Evolutionary conservation across 2,888 invertebrate species (phyloP).

Genomic region (Platycheirus albimanus): DNA sequence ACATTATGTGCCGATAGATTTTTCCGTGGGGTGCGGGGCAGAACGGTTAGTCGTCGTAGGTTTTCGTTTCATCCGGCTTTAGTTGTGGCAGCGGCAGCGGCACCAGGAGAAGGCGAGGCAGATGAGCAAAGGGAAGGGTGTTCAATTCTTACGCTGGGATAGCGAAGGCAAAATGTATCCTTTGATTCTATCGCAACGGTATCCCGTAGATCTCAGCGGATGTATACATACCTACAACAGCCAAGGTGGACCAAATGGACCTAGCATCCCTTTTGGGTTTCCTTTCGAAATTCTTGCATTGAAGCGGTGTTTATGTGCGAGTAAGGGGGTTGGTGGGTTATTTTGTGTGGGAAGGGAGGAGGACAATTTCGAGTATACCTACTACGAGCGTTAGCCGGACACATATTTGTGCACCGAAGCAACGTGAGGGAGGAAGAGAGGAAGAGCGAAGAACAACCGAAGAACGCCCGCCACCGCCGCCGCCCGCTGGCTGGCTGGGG

Average conservation of each 20-base stretch:
- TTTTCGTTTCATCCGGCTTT: constrained; percentile 54
- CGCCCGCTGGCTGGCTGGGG: too few species aligned
- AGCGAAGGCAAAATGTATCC: constrained; percentile 69
- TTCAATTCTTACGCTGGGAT: constrained; percentile 69
- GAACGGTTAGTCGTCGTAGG: constrained; percentile 34
- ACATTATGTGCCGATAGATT: constrained; percentile 72
- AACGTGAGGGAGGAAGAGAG: constrained; percentile 25
- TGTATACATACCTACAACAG: constrained; percentile 40
- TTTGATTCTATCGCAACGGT: constrained; percentile 71
- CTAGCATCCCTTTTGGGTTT: constrained; percentile 72
- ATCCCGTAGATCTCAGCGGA: constrained; percentile 64
- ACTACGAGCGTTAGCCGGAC: constrained; percentile 57
- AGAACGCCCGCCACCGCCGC: constrained; percentile 17
- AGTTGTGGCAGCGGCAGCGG: constrained; percentile 11
- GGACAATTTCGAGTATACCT: constrained; percentile 56
- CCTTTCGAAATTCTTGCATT: constrained; percentile 74
- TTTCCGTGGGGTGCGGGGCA: constrained; percentile 46
- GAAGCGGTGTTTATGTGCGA: constrained; percentile 42
- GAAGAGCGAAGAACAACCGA: constrained; percentile 32
- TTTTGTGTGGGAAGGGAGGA: constrained; percentile 31
- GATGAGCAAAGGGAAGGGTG: constrained; percentile 45
- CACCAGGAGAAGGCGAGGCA: constrained; percentile 39
- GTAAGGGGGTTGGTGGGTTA: constrained; percentile 18
- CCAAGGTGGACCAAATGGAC: constrained; percentile 71
- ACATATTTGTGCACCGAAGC: constrained; percentile 62